Evolutionary conservation across 2,113 vertebrate genomes (phyloP).

Genomic region (Alligator sinensis): DNA sequence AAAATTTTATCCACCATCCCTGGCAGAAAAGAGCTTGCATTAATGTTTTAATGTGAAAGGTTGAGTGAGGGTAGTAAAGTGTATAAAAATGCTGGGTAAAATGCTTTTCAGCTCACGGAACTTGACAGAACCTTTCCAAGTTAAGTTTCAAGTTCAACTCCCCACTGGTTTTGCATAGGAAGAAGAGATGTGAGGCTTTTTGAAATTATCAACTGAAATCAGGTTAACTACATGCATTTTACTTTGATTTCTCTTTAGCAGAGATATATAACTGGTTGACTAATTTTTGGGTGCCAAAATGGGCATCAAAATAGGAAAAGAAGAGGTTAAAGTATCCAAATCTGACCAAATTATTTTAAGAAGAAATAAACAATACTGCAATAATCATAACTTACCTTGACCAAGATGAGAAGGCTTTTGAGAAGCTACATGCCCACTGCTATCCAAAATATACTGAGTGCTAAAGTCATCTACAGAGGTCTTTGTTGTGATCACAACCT

Average conservation of each 20-base stretch:
- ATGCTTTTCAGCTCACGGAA: not conserved
- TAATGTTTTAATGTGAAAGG: too few species aligned
- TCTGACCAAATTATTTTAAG: not conserved
- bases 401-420: conserved; percentile 93
- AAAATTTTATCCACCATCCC: too few species aligned
- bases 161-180: not conserved
- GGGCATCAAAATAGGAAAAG: not conserved
- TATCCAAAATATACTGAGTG: conserved; percentile 88
- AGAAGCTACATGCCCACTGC: conserved; percentile 84
- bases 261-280: not conserved
- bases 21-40: too few species aligned
- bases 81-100: not conserved
- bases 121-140: not conserved
- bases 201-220: not conserved
- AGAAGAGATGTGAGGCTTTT: not conserved
- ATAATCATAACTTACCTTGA: conserved; percentile 82
- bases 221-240: not conserved
- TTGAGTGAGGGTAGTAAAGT: too few species aligned
- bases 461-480: conserved; percentile 87
- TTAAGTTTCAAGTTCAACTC: not conserved
- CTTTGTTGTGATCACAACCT: conserved; percentile 93
- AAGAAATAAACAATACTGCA: not conserved
- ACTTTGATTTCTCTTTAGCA: not conserved
- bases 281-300: not conserved
- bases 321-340: not conserved